Percentiles rank a stretch among this genome's conserved stretches.
Conservation (phyloP, 2,113 vertebrate species). For the Setophaga kirtlandii region DNA sequence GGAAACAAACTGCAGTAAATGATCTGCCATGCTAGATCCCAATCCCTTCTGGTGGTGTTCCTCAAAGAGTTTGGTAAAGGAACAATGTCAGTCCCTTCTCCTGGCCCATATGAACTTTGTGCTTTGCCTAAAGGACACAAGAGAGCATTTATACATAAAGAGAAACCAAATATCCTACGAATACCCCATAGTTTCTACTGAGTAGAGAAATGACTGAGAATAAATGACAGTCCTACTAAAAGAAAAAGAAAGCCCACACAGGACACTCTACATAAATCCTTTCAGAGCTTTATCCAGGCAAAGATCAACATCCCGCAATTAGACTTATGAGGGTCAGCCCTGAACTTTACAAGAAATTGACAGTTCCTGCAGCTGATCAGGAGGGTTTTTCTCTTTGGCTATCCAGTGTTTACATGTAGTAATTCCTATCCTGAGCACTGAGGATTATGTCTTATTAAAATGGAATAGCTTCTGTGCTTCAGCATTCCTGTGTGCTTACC, state of each 20-base stretch:
- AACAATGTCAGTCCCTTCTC: background rate
- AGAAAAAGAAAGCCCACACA: background rate
- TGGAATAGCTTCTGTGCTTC: background rate
- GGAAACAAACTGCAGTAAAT: background rate
- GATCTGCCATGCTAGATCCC: background rate
- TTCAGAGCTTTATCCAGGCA: background rate
- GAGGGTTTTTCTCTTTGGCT: background rate
- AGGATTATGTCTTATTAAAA: background rate
- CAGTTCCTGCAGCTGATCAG: background rate
- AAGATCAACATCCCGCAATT: background rate
- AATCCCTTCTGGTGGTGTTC: background rate
- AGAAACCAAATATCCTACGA: background rate
- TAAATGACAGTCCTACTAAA: background rate
- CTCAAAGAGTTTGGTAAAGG: background rate
- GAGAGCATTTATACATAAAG: background rate
- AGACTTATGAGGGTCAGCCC: background rate
- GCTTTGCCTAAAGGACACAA: background rate
- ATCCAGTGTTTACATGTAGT: background rate
- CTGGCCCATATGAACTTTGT: background rate
- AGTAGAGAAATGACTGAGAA: background rate
- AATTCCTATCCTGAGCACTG: background rate
- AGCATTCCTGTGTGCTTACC: background rate
- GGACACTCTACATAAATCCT: background rate
- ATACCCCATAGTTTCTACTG: background rate
- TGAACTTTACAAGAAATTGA: background rate